Percentiles rank a stretch among this genome's conserved stretches.
Conservation (phyloP, 35 echinoderm and acorn worm species). For the Stichopus chloronotus region DNA sequence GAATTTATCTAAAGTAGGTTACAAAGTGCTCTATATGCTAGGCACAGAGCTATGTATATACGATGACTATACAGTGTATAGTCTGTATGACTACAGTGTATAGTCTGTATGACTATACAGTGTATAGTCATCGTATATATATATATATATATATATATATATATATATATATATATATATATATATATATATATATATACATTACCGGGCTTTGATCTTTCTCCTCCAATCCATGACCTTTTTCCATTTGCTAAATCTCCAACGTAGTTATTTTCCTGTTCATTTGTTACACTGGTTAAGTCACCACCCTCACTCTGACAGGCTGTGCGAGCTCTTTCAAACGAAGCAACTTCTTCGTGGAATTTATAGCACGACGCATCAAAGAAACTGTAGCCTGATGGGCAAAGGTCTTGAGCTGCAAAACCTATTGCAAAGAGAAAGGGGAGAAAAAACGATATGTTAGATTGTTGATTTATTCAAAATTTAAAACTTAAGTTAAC, state of each 20-base stretch:
- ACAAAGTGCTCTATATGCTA: too few species aligned
- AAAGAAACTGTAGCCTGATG: constrained; percentile 25
- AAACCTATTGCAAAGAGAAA: background rate
- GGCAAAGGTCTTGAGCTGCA: background rate
- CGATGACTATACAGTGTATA: too few species aligned
- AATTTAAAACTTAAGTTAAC: background rate
- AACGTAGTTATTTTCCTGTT: constrained; percentile 35
- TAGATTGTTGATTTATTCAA: background rate
- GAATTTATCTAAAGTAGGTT: too few species aligned
- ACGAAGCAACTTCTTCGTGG: background rate
- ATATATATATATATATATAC: too few species aligned
- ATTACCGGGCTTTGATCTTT: constrained; percentile 9
- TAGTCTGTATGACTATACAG: too few species aligned
- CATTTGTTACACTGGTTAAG: background rate
- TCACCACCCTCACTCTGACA: constrained; percentile 42
- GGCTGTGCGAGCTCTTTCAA: constrained; percentile 17
- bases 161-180: too few species aligned
- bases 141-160: too few species aligned
- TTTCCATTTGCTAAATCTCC: constrained; percentile 17
- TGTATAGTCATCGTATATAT: too few species aligned
- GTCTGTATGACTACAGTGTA: too few species aligned
- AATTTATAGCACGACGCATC: constrained; percentile 35
- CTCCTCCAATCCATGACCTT: constrained; percentile 49
- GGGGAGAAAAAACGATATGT: background rate
- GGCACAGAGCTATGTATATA: too few species aligned